Base-by-base conservation (phyloP, 2,113 vertebrate genomes). In the Ameiurus melas region DNA sequence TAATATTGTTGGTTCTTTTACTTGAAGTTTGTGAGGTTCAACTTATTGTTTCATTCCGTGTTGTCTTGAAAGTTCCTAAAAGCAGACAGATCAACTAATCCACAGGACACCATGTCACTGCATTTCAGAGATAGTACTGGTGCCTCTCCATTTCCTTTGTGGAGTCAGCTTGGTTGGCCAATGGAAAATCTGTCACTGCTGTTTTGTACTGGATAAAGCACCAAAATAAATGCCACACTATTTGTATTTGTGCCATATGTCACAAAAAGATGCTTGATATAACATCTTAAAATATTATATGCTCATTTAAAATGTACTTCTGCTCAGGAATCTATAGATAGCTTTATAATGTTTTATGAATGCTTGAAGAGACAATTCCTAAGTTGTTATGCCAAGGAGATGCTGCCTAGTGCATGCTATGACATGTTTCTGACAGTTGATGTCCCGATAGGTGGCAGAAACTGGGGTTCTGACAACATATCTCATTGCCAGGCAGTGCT, bases 131-230 rank as follows among this genome's bases (percentile, higher is more conserved):
- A 43, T 84, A 71, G 68, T 51, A 62, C 75, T 53, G 64, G 25
- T 19, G 62, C 82, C 57, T 62, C n/a, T 89, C 51, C 55, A 22
- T 68, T 87, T 64, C 73, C 57, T 83, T 64, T 60, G 4, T 86
- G 77, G 68, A 47, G 22, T 77, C 39, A 47, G 43, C 53, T 47
- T 83, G 57, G 73, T 75, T 64, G 39, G 81, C 66, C 20, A 83
- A 43, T 64, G 30, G 55, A 77, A 77, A 58, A 82, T 71, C 39
- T 33, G 70, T 36, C 66, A 58, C 13, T 60, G 57, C 36, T 81
- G 51, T 55, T 57, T 30, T 55, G 27, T 80, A 57, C 27, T 80
- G n/a, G 27, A 33, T 17, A 30, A 80, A 80, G 16, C 51, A 57
- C 25, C 77, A 55, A 80, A 79, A 55, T 57, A 55, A 57, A 33